A percentile compares a stretch with the other conserved stretches of the same genome.
Conservation (phyloP, 2,113 vertebrate genomes). For the Nibea albiflora region DNA sequence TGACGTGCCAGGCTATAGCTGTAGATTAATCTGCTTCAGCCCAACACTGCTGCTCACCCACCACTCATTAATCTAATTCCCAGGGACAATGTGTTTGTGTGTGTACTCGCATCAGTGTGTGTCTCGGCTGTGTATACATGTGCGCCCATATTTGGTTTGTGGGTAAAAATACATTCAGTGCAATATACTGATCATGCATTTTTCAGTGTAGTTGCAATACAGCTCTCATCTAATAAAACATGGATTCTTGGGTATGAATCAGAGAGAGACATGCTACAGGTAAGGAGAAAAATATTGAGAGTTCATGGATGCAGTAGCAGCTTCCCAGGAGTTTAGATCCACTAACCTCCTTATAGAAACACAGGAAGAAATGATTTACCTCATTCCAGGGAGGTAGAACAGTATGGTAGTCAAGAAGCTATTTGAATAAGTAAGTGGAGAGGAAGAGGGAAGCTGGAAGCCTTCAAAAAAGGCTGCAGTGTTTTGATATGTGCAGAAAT, state of each 20-base stretch:
- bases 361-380: slow-evolving; percentile 21
- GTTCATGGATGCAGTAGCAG: background rate
- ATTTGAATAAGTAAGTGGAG: slow-evolving; percentile 12
- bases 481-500: background rate
- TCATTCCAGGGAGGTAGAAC: slow-evolving; percentile 14
- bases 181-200: background rate
- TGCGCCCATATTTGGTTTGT: slow-evolving; percentile 2
- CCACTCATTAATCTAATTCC: slow-evolving; percentile 76
- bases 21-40: slow-evolving; percentile 75
- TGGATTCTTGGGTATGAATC: background rate
- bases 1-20: slow-evolving; percentile 65
- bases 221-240: background rate
- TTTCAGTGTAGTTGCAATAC: background rate
- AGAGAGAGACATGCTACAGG: background rate
- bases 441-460: background rate
- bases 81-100: slow-evolving; percentile 46
- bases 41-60: slow-evolving; percentile 64
- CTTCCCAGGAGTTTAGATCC: slow-evolving; percentile 1
- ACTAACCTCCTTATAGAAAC: background rate
- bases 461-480: background rate
- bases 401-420: slow-evolving; percentile 6
- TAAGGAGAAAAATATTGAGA: background rate
- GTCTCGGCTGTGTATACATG: slow-evolving; percentile 1
- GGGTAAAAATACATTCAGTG: slow-evolving; percentile 15
- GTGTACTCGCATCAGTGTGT: slow-evolving; percentile 6